Conservation (phyloP, 2,888 invertebrate species). For the Agriopis leucophaearia region DNA sequence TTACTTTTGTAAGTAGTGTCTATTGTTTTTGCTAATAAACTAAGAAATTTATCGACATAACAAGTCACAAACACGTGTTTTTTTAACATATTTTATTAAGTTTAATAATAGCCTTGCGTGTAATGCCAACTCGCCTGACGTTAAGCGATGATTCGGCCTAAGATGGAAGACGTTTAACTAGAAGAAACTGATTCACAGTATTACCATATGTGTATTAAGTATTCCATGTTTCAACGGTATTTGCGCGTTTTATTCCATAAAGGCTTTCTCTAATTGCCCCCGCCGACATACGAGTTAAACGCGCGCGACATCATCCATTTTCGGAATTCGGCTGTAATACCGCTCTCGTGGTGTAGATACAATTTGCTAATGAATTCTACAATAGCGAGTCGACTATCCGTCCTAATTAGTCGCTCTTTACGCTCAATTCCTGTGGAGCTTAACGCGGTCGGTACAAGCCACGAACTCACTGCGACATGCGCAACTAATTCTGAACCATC, state of each 20-base stretch:
- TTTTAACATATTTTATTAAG: too few relatives aligned
- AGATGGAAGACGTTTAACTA: too few relatives aligned
- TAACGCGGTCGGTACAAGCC: conserved; percentile 60
- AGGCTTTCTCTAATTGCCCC: conserved; percentile 24
- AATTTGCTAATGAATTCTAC: conserved; percentile 74
- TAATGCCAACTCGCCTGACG: too few relatives aligned
- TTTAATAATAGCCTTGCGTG: too few relatives aligned
- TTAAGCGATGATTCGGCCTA: too few relatives aligned
- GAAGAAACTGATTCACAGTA: too few relatives aligned
- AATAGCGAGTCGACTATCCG: conserved; percentile 71
- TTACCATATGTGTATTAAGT: conserved; percentile 6
- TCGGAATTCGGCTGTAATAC: conserved; percentile 59
- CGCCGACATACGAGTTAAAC: conserved; percentile 19
- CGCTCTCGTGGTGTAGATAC: conserved; percentile 57
- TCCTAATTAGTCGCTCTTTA: conserved; percentile 74
- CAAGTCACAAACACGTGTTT: too few relatives aligned
- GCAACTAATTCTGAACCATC: conserved; percentile 31
- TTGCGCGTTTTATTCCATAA: conserved; percentile 35
- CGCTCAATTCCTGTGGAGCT: conserved; percentile 68
- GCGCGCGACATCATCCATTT: conserved; percentile 51
- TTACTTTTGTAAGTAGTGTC: not conserved
- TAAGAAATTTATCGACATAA: too few relatives aligned
- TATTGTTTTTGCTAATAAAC: not conserved
- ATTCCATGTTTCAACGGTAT: conserved; percentile 3
- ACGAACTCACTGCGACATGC: conserved; percentile 49